Base-by-base conservation (phyloP, 2,113 vertebrate species). In the Aegithalos caudatus region DNA sequence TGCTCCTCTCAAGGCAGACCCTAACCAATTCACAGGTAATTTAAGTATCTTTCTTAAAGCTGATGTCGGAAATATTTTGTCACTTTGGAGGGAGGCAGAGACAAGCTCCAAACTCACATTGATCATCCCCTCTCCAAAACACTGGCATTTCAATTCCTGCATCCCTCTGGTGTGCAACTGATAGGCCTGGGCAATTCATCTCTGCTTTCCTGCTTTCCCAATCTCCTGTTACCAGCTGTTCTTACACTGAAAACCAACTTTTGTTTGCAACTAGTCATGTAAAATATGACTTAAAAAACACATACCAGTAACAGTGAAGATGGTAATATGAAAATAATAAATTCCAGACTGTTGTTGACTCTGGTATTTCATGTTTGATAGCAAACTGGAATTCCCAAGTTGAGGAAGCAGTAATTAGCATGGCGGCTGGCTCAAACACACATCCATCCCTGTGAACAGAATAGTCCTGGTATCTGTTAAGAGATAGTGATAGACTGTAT, bases 161-260 rank as follows among this genome's bases (percentile, higher is more conserved):
- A 37, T 71, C 57, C 44, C 44, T 94, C 78, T 92, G 73, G 44
- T 61, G 11, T 62, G 48, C 37, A 47, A 79, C 40, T 85, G 81
- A 93, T 90, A 94, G 94, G 92, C 61, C 73, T 53, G 57, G 61
- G 57, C 81, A 94, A 81, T 94, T 92, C 19, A 81, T 79, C 84
- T 94, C 35, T 72, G 66, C 57, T 91, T 80, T 87, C 22, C 48
- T 40, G 25, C 23, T 27, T 80, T 85, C 45, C 44, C 66, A 91
- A 72, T 89, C 90, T 96, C 60, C 69, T 78, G 5, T 54, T 70
- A 69, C 64, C 95, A 95, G 91, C 51, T 92, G 33, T 44, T 93
- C 27, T 29, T 50, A 87, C 27, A 79, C 40, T 14, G 31, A 93
- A 91, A 93, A 62, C 7, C 28, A 87, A 76, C 42, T 71, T 60